Base-by-base conservation (phyloP, 2,113 vertebrate genomes). In the Rhinopomastus cyanomelas region DNA sequence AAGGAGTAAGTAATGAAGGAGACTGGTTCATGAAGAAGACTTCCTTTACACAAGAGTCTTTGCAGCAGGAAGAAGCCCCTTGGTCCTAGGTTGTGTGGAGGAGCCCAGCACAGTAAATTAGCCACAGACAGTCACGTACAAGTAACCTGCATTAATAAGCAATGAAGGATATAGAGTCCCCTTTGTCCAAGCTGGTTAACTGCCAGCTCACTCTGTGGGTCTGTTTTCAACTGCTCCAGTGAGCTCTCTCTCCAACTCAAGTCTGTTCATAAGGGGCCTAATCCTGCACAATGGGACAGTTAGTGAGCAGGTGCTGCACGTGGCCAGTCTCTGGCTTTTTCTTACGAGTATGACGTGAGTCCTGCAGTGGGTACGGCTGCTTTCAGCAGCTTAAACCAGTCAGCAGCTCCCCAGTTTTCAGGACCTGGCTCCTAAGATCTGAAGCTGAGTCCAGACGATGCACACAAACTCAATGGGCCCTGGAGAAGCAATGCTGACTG, bases 121-220 rank as follows among this genome's bases (percentile, higher is more conserved):
- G 34, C 11, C 73, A 46, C 59, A 61, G 36, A 2, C 5, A 44
- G 46, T 64, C 59, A 57, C 46, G 57, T 17, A 49, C 0, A 3
- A n/a, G 16, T 76, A 18, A 30, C 14, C 14, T 82, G 62, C 29
- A 29, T 20, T 46, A 20, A 10, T 5, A 37, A 49, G 14, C 3
- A 9, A 27, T 20, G 44, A 37, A 76, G 27, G 30, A 19, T 37
- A 36, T 0, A 0, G 16, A 51, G 39, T 18, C 6, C 30, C 7
- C 2, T 21, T 77, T 46, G 10, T 46, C 36, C 15, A 3, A 1
- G 2, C 55, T 77, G 42, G 34, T 48, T 39, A 52, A 21, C 36
- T 81, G 51, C 60, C 59, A 42, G 13, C 73, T 71, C 30, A 4
- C n/a, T 5, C 60, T 15, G 12, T 14, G 46, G 55, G 10, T 53